phyloP scores from a whole-genome alignment of 2,797 vertebrate genomes.

The Tapera naevia region DNA sequence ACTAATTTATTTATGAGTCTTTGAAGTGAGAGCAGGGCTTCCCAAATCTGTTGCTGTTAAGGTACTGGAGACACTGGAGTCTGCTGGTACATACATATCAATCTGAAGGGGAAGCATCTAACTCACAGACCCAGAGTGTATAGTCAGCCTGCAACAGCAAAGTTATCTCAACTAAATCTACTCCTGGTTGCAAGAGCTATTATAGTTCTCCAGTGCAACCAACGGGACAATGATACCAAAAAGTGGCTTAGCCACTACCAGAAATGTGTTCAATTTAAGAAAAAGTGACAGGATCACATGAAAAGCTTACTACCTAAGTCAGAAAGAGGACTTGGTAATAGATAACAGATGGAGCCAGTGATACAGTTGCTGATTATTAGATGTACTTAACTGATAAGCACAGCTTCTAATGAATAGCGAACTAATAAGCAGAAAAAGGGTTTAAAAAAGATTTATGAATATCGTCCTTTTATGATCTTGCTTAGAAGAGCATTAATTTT shows the following conservation, averaged over 20 bases:
- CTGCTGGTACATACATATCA: background rate
- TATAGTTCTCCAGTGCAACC: background rate
- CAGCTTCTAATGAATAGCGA: background rate
- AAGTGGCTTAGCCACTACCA: background rate
- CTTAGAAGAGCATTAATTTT: background rate
- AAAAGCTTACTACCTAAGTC: constrained; percentile 47
- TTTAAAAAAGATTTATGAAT: background rate
- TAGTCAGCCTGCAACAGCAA: background rate
- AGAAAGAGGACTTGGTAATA: constrained; percentile 21
- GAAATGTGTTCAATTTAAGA: background rate
- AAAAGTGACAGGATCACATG: constrained; percentile 9
- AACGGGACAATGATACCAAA: background rate
- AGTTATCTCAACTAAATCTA: background rate
- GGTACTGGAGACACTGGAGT: background rate
- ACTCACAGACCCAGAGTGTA: rapidly evolving
- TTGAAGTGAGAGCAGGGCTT: background rate
- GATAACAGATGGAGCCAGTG: constrained; percentile 49
- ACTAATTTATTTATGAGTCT: background rate
- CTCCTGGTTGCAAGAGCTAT: background rate
- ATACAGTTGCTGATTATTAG: background rate
- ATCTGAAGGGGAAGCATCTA: rapidly evolving
- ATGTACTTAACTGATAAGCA: background rate
- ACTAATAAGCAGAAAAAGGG: background rate
- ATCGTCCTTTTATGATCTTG: background rate
- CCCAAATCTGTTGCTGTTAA: background rate